A percentile compares a stretch with the other conserved stretches of the same genome.
Evolutionary conservation across 2,888 invertebrate species (phyloP).

Genomic region (Beris morrisii): DNA sequence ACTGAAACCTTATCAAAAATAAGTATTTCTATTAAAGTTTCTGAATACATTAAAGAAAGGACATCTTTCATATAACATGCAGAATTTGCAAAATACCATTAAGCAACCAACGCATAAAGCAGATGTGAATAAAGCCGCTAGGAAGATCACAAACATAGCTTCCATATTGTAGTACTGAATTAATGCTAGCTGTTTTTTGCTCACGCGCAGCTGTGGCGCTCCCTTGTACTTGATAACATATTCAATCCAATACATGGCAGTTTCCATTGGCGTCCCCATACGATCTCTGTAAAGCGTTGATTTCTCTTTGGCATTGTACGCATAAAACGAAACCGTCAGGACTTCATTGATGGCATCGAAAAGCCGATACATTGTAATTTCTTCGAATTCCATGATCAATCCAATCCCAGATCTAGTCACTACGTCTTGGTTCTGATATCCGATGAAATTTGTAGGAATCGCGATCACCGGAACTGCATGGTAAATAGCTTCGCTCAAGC

Average conservation of each 20-base stretch:
- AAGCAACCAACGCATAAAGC: too few species aligned
- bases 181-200: too few species aligned
- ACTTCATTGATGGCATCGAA: constrained; percentile 41
- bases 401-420: constrained; percentile 48
- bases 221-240: constrained; percentile 33
- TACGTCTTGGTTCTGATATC: constrained; percentile 48
- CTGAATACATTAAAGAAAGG: too few species aligned
- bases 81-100: too few species aligned
- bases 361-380: constrained; percentile 41
- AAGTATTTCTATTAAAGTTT: too few species aligned
- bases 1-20: too few species aligned
- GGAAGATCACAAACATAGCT: too few species aligned
- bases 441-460: constrained; percentile 49
- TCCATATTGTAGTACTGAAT: too few species aligned
- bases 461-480: constrained; percentile 61
- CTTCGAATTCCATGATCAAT: constrained; percentile 41
- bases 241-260: constrained; percentile 35
- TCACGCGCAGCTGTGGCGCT: constrained; percentile 23
- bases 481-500: constrained; percentile 64
- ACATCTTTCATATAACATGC: too few species aligned
- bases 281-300: constrained; percentile 27
- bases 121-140: too few species aligned
- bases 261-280: constrained; percentile 28
- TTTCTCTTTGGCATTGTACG: constrained; percentile 16
- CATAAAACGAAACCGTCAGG: constrained; percentile 44